These are phyloP conservation scores for Pyrgus malvae DNA, from an alignment of 2,888 invertebrate genomes.

Conservation along the genomic window DNA sequence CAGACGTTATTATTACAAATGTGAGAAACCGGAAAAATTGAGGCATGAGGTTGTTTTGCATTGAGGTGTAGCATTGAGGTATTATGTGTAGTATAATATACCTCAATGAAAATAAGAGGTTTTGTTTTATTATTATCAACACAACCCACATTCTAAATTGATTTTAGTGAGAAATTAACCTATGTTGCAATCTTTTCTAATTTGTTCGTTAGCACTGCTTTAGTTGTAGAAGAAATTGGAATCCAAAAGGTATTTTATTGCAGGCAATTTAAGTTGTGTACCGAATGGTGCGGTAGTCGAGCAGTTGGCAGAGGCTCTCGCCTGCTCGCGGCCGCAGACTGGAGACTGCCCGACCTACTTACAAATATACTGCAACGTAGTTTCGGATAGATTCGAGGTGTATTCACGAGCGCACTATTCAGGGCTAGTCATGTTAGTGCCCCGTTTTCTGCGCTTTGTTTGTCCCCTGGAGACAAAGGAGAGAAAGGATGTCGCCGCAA, in stretches of 20 bases:
- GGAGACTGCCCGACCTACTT: neutral
- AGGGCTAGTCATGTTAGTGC: conserved; percentile 13
- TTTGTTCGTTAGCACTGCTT: too few species aligned
- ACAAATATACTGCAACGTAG: neutral
- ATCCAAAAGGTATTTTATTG: neutral
- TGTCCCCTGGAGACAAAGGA: conserved; percentile 5
- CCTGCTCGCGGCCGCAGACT: neutral
- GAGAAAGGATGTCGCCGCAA: conserved; percentile 11
- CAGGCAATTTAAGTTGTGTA: neutral
- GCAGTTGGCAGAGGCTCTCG: neutral
- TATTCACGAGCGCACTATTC: conserved; percentile 1
- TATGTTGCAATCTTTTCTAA: too few species aligned
- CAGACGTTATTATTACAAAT: too few species aligned
- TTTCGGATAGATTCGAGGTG: neutral
- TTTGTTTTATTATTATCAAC: too few species aligned
- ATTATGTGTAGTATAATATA: too few species aligned
- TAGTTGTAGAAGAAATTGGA: too few species aligned
- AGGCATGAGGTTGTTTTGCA: too few species aligned
- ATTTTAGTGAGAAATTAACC: too few species aligned
- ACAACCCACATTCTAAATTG: too few species aligned
- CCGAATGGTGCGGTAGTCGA: neutral
- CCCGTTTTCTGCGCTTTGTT: conserved; percentile 6
- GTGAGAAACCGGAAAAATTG: too few species aligned
- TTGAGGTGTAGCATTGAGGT: too few species aligned
- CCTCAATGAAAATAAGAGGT: too few species aligned